Evolutionary conservation across 2,888 invertebrate species (phyloP).

Genomic region (Scaptodrosophila latifasciaeformis): DNA sequence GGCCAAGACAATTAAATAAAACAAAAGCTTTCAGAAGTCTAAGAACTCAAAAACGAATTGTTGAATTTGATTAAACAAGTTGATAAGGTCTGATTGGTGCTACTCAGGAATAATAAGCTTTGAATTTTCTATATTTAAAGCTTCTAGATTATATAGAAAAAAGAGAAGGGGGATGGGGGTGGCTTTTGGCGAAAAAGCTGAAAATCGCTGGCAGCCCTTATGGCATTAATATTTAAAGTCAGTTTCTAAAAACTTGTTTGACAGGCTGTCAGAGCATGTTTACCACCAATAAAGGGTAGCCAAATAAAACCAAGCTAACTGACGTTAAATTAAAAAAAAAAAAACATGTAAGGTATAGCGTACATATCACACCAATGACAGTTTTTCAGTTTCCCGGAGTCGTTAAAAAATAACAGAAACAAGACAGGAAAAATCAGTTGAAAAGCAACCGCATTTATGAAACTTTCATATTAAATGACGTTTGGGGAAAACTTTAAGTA

Average conservation of each 20-base stretch:
- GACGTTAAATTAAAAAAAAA: slow-evolving; percentile 42
- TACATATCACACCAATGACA: not conserved
- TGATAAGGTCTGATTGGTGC: too few relatives aligned
- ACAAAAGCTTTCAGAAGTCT: too few relatives aligned
- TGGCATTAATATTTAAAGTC: slow-evolving; percentile 61
- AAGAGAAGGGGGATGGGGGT: too few relatives aligned
- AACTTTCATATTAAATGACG: not conserved
- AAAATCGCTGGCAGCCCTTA: slow-evolving; percentile 17
- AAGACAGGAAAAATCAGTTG: not conserved
- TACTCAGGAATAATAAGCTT: too few relatives aligned
- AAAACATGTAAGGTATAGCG: slow-evolving; percentile 31
- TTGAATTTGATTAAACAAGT: too few relatives aligned
- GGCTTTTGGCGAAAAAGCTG: not conserved
- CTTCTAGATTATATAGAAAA: too few relatives aligned
- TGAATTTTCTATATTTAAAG: too few relatives aligned
- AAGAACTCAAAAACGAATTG: too few relatives aligned
- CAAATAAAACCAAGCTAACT: slow-evolving; percentile 43
- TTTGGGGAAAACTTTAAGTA: slow-evolving; percentile 17
- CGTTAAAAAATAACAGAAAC: not conserved
- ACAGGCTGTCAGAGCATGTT: slow-evolving; percentile 59
- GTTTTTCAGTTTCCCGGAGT: too few relatives aligned
- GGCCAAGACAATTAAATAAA: too few relatives aligned
- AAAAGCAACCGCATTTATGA: not conserved
- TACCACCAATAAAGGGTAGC: slow-evolving; percentile 47
- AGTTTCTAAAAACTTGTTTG: slow-evolving; percentile 55